A percentile compares a stretch with the other conserved stretches of the same genome.
phyloP scores from a whole-genome alignment of 2,113 vertebrate species.

The Elephas maximus region DNA sequence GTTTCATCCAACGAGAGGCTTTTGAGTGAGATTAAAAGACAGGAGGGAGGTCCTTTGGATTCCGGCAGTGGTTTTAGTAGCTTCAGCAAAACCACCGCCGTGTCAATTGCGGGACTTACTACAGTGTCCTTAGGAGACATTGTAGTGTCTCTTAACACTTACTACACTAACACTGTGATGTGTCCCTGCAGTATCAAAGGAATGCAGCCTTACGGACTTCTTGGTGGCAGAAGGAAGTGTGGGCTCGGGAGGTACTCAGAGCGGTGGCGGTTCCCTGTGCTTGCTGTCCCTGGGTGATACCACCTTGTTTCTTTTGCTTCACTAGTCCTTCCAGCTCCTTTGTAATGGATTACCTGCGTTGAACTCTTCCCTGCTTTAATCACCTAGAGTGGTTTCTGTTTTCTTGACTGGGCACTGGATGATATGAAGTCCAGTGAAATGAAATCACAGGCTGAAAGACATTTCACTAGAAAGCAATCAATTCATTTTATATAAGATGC shows the following conservation, averaged over 20 bases:
- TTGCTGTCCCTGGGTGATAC: background rate
- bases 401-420: slow-evolving; percentile 34
- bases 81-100: background rate
- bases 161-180: too few relatives aligned
- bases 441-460: slow-evolving; percentile 47
- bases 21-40: background rate
- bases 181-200: background rate
- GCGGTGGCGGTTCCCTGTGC: background rate
- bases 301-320: background rate
- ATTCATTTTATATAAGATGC: slow-evolving; percentile 34
- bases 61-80: background rate
- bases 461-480: slow-evolving; percentile 40
- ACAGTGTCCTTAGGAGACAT: background rate
- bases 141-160: too few relatives aligned
- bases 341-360: slow-evolving; percentile 18
- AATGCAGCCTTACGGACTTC: background rate
- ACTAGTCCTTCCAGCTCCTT: background rate
- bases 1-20: background rate
- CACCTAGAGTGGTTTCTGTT: slow-evolving; percentile 46
- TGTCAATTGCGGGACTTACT: background rate
- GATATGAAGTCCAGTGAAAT: background rate
- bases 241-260: background rate
- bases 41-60: background rate
- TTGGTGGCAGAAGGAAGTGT: background rate
- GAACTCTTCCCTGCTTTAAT: background rate